Evolutionary conservation across 2,797 vertebrate species (phyloP).

Genomic region (Todus mexicanus): DNA sequence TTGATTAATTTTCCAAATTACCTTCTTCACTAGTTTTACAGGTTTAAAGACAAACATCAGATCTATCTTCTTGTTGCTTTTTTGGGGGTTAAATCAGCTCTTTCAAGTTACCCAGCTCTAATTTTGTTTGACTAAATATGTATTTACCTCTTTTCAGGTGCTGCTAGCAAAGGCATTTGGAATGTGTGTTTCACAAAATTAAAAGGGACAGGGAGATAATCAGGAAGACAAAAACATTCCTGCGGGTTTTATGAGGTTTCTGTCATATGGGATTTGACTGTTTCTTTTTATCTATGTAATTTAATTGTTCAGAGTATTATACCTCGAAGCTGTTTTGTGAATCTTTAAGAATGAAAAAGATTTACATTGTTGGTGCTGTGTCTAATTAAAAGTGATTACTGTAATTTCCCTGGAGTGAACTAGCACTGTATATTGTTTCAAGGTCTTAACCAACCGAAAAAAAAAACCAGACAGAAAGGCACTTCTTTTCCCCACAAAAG

Average conservation of each 20-base stretch:
- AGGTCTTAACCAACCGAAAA: neutral
- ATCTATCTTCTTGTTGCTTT: neutral
- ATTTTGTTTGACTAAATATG: slow-evolving; percentile 1
- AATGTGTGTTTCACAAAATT: neutral
- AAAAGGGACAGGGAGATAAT: neutral
- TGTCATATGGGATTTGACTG: neutral
- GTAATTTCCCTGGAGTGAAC: slow-evolving; percentile 16
- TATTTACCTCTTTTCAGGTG: slow-evolving; percentile 19
- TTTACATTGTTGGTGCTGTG: slow-evolving; percentile 3
- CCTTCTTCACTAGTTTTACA: neutral
- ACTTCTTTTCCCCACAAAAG: neutral
- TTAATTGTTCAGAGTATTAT: neutral
- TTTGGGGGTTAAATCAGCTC: neutral
- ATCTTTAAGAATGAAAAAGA: slow-evolving; percentile 21
- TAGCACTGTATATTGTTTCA: neutral
- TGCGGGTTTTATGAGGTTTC: neutral
- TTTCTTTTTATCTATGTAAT: neutral
- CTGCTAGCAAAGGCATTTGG: neutral
- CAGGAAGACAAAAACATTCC: neutral
- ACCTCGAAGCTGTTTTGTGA: slow-evolving; percentile 9
- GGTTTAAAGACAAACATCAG: neutral
- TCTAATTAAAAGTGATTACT: slow-evolving; percentile 39
- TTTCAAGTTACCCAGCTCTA: neutral
- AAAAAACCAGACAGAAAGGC: neutral
- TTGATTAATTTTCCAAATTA: neutral